These are phyloP conservation scores for Dicrostonyx torquatus DNA, from an alignment of 2,797 vertebrate species.

Conservation along the genomic window DNA sequence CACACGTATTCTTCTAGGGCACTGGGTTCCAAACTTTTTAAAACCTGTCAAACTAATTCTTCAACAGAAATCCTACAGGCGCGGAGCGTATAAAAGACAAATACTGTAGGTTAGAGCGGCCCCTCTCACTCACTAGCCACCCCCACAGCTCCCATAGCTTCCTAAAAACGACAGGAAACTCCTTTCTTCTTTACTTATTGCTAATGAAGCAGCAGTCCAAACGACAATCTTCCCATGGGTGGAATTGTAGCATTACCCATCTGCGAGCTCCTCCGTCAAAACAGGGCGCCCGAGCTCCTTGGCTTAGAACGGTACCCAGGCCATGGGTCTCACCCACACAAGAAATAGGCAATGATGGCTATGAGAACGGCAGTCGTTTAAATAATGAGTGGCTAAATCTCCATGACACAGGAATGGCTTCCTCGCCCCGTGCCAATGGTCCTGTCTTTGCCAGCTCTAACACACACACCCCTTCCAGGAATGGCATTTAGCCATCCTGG, in stretches of 20 bases:
- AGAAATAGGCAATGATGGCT: conserved; percentile 55
- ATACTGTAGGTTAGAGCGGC: neutral
- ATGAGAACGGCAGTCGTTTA: conserved; percentile 55
- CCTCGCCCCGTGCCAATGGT: conserved; percentile 86
- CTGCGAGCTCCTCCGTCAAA: neutral
- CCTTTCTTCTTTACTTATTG: neutral
- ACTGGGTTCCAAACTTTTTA: conserved; percentile 22
- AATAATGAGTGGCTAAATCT: conserved; percentile 83
- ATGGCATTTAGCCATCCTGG: conserved; percentile 90
- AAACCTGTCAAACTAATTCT: conserved; percentile 1
- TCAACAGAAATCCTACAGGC: conserved; percentile 42
- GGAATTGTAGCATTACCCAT: neutral
- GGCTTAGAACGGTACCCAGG: conserved; percentile 58
- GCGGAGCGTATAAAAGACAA: neutral
- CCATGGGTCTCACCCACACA: neutral
- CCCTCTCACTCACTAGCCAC: neutral
- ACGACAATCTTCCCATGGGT: neutral
- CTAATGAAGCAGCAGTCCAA: conserved; percentile 21
- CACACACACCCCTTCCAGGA: conserved; percentile 87
- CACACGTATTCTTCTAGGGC: neutral
- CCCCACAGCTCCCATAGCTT: neutral
- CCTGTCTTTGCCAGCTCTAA: conserved; percentile 85
- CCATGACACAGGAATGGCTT: conserved; percentile 88
- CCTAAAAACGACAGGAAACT: neutral
- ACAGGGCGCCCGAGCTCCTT: neutral